These are phyloP conservation scores for Clarias gariepinus DNA, from an alignment of 2,113 vertebrate genomes.

Conservation along the genomic window DNA sequence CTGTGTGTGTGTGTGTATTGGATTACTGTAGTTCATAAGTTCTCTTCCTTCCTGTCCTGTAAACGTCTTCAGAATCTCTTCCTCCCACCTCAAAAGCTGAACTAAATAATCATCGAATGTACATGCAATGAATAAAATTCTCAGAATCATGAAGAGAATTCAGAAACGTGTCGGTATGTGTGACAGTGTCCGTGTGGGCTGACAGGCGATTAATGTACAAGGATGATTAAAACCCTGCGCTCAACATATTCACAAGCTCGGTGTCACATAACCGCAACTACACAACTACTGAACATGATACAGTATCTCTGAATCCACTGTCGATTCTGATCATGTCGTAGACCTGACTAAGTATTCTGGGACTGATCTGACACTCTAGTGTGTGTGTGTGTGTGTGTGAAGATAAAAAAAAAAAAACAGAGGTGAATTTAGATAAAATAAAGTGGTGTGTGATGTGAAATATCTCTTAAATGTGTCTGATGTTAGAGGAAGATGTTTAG, in stretches of 20 bases:
- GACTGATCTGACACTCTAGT: not conserved
- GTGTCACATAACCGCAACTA: not conserved
- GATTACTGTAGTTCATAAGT: not conserved
- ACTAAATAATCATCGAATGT: not conserved
- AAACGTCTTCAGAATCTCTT: not conserved
- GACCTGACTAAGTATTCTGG: not conserved
- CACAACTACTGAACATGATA: too few relatives aligned
- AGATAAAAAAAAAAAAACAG: too few relatives aligned
- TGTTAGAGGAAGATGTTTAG: not conserved
- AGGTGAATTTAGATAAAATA: too few relatives aligned
- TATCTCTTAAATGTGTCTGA: not conserved
- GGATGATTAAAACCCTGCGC: not conserved
- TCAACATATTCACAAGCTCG: not conserved
- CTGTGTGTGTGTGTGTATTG: slow-evolving; percentile 8
- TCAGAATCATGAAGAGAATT: not conserved
- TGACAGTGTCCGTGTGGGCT: not conserved
- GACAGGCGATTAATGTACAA: not conserved
- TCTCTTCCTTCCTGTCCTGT: not conserved
- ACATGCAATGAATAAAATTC: not conserved
- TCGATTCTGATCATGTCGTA: not conserved
- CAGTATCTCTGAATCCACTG: not conserved
- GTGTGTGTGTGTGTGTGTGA: not conserved
- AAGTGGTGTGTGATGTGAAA: not conserved
- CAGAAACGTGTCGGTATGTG: not conserved
- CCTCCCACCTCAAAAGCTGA: not conserved